Conservation (phyloP, 1,140 invertebrate genomes). For the Drosophila nannoptera region DNA sequence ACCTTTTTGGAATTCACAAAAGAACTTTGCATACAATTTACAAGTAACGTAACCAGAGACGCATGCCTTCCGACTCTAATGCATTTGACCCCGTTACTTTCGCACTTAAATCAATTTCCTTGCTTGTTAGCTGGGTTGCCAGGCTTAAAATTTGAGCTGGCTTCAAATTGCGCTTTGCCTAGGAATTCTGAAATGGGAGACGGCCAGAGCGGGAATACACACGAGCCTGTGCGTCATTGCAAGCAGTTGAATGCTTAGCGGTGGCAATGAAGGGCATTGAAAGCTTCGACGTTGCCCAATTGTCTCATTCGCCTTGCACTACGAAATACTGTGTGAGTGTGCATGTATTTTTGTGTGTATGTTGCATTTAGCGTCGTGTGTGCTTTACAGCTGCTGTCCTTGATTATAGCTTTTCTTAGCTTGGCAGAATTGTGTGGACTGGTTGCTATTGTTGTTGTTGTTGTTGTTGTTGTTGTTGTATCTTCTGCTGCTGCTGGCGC, state of each 20-base stretch:
- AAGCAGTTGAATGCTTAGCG: constrained; percentile 27
- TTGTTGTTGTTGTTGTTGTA: constrained; percentile 24
- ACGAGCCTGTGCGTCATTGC: constrained; percentile 39
- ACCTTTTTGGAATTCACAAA: constrained; percentile 19
- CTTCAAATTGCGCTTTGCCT: constrained; percentile 7
- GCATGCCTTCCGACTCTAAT: not conserved
- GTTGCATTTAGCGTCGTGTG: constrained; percentile 43
- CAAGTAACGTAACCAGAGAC: not conserved
- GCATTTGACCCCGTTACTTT: constrained; percentile 46
- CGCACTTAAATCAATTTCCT: constrained; percentile 45
- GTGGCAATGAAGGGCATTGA: constrained; percentile 51
- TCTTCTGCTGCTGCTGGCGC: constrained; percentile 9
- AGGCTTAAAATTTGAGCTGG: constrained; percentile 33
- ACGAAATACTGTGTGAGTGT: not conserved
- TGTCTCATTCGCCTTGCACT: constrained; percentile 7
- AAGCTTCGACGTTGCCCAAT: constrained; percentile 42
- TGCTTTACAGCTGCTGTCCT: constrained; percentile 61
- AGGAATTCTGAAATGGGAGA: not conserved
- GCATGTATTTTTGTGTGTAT: constrained; percentile 6
- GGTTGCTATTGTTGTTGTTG: constrained; percentile 35
- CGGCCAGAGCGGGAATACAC: not conserved
- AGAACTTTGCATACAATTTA: not conserved
- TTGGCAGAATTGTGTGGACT: constrained; percentile 51
- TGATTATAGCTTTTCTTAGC: constrained; percentile 72
- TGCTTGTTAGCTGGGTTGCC: constrained; percentile 23